Base-by-base conservation (phyloP, 35 echinoderm and acorn worm genomes). In the Lytechinus pictus region DNA sequence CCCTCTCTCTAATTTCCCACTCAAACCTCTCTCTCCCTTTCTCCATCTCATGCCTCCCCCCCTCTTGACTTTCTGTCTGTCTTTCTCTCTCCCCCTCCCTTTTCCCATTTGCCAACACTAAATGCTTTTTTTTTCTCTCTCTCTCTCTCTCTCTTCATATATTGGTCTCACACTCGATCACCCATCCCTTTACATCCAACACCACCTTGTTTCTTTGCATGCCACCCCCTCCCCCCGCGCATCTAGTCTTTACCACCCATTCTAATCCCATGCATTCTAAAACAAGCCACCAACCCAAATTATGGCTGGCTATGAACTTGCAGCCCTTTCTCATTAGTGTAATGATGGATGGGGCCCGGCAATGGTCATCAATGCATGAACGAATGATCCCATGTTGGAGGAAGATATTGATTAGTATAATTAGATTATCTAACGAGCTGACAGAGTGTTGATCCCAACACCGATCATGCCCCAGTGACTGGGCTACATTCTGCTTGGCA, bases 401-500 rank as follows among this genome's bases (percentile, higher is more conserved):
- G 66, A 79, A 79, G 66, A 27, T 79, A 79, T 79, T 79, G 66
- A 79, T 79, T 79, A 79, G 66, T 79, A 79, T 79, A 79, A 79
- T 79, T 79, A 79, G 66, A 79, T 79, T 79, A 79, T 79, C 66
- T 79, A 79, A 79, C 19, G 66, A 79, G 66, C 66, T 79, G 66
- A 79, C 19, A 16, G 66, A 79, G 66, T 79, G 66, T 24, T 79
- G n/a, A 79, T 7, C 19, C 16, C n/a, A 24, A 79, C 66, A 24
- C 66, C n/a, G 66, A 79, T 79, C 19, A 79, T 79, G 8, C 66
- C 66, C 66, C n/a, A 7, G 66, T 79, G 66, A 79, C 12, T 79
- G 19, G 66, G 19, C 16, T 79, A n/a, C 66, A 24, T n/a, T 79
- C 19, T 79, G 6, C n/a, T 79, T 24, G 19, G 19, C 66, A 24